phyloP scores from a whole-genome alignment of 1,140 invertebrate genomes.

The Caerostris darwini region DNA sequence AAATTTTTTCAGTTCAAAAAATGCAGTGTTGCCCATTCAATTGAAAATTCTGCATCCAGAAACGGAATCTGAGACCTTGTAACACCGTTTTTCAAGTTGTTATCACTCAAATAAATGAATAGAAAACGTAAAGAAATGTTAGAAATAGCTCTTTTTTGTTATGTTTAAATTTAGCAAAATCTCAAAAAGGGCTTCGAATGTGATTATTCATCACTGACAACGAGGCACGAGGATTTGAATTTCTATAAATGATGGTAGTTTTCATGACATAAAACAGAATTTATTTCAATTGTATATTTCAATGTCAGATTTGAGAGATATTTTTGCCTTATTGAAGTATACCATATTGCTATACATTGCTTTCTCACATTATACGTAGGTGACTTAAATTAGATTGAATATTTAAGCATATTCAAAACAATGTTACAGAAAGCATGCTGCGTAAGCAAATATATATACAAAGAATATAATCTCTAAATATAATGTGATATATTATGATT shows the following conservation, averaged over 20 bases:
- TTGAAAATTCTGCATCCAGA: neutral
- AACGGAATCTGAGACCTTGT: neutral
- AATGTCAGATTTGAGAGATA: neutral
- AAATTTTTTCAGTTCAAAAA: too few relatives aligned
- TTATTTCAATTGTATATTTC: neutral
- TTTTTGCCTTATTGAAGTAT: too few relatives aligned
- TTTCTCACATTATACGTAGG: too few relatives aligned
- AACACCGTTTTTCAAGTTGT: neutral
- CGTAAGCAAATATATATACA: too few relatives aligned
- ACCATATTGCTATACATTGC: too few relatives aligned
- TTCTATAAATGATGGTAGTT: conserved; percentile 4
- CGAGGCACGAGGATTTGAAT: conserved; percentile 2
- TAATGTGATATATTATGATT: too few relatives aligned
- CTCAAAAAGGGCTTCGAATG: neutral
- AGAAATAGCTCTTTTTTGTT: neutral
- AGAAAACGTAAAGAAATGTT: neutral
- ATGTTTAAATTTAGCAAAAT: neutral
- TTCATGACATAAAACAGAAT: neutral
- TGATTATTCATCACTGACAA: conserved; percentile 18
- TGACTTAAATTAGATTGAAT: too few relatives aligned
- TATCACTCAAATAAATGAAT: conserved; percentile 6
- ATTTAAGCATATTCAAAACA: too few relatives aligned
- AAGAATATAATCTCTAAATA: too few relatives aligned
- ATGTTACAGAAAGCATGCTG: too few relatives aligned
- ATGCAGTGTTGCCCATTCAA: neutral